Evolutionary conservation across 2,797 vertebrate genomes (phyloP).

Genomic region (Pangasius mekongensis): DNA sequence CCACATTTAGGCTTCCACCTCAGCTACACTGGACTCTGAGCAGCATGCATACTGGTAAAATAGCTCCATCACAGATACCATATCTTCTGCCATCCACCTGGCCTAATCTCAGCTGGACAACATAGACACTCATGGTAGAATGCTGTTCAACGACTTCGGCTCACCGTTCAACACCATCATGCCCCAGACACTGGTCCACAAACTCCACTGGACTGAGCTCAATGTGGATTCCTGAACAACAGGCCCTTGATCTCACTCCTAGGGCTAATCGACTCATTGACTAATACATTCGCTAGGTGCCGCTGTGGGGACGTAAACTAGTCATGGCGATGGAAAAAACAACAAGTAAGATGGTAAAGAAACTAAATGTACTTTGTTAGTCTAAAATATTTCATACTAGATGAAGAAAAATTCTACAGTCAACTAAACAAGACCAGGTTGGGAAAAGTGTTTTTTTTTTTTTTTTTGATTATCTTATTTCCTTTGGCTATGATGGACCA

Average conservation of each 20-base stretch:
- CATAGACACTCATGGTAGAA: background rate
- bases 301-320: background rate
- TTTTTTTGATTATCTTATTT: background rate
- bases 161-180: background rate
- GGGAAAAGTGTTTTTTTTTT: background rate
- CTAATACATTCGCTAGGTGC: background rate
- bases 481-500: too few relatives aligned
- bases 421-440: background rate
- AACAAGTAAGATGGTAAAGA: background rate
- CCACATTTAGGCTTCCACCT: background rate
- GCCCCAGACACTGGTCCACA: background rate
- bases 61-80: background rate
- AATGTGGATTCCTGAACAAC: background rate
- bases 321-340: background rate
- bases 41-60: background rate
- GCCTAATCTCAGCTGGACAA: constrained; percentile 2
- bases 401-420: background rate
- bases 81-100: background rate
- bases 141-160: background rate
- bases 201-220: background rate
- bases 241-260: background rate
- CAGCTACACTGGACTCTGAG: background rate
- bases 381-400: background rate
- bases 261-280: background rate
- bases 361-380: background rate